Base-by-base conservation (phyloP, 2,797 vertebrate genomes). In the Tangara arthus region DNA sequence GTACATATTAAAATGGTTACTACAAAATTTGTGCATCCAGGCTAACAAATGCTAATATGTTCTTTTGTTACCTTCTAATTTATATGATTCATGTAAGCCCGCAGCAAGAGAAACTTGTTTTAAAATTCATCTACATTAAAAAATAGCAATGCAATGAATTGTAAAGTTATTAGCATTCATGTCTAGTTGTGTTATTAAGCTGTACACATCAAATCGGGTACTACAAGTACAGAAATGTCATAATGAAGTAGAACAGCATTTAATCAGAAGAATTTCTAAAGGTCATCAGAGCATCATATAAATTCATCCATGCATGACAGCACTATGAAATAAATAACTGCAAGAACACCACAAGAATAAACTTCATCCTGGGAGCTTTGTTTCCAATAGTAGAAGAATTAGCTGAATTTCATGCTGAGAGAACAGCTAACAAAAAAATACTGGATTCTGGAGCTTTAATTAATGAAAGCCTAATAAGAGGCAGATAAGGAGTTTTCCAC, bases 21-120 rank as follows among this genome's bases (percentile, higher is more conserved):
- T 97, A 97, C 96, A 96, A 97, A 98, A 98, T 96, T 94, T 94
- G 93, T 97, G 97, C 96, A 97, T 98, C 96, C 92, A 97, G 97
- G 98, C 97, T 98, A 98, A 98, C 98, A 98, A 98, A 98, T 98
- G 98, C 98, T 98, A 98, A 98, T 98, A 97, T 91, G 97, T 98
- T 98, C 96, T 97, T 98, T 98, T 98, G 98, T 98, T 98, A 97
- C 97, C 96, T 97, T 97, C 98, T 97, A 98, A 98, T 98, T 98
- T 97, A 97, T 98, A 98, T 98, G 97, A 98, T 98, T 98, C 98
- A 97, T 98, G 98, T 97, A 98, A 97, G 98, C 98, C 98, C 82
- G 91, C 82, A 98, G 98, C 97, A 95, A 98, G 97, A 79, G 90
- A 98, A 98, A 98, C 97, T 97, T 98, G 96, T 96, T 97, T 97